Percentiles rank a stretch among this genome's conserved stretches.
Conservation (phyloP, 2,888 invertebrate genomes). For the Eupithecia abbreviata region DNA sequence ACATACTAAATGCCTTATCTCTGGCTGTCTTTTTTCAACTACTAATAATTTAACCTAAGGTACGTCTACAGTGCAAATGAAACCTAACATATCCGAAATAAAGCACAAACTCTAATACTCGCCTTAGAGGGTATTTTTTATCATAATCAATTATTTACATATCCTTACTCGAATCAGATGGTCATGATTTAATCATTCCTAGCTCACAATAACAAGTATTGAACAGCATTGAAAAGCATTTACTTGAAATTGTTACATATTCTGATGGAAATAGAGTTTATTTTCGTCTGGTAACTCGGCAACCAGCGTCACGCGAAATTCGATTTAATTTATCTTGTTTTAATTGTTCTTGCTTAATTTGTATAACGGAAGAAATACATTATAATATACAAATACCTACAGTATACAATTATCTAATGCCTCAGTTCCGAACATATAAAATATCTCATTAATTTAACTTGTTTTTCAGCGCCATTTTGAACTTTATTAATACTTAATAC, state of each 20-base stretch:
- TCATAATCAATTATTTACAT: background rate
- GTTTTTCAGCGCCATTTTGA: background rate
- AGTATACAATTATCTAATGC: background rate
- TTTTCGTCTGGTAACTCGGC: background rate
- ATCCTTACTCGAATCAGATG: background rate
- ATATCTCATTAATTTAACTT: background rate
- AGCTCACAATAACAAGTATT: background rate
- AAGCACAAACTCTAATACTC: conserved; percentile 1
- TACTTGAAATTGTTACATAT: background rate
- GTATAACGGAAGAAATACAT: too few species aligned
- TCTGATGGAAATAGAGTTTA: background rate
- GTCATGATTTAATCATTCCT: background rate
- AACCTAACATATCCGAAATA: background rate
- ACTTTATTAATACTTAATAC: background rate
- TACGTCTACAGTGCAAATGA: background rate
- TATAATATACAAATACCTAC: too few species aligned
- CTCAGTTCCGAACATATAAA: background rate
- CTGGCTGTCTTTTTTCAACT: conserved; percentile 21
- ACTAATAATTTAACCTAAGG: background rate
- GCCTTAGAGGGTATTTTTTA: background rate
- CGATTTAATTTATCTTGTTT: too few species aligned
- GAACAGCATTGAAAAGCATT: background rate
- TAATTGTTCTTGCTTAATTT: too few species aligned
- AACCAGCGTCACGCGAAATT: background rate
- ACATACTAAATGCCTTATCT: conserved; percentile 13